phyloP scores from a whole-genome alignment of 2,113 vertebrate species.

The Athene noctua region DNA sequence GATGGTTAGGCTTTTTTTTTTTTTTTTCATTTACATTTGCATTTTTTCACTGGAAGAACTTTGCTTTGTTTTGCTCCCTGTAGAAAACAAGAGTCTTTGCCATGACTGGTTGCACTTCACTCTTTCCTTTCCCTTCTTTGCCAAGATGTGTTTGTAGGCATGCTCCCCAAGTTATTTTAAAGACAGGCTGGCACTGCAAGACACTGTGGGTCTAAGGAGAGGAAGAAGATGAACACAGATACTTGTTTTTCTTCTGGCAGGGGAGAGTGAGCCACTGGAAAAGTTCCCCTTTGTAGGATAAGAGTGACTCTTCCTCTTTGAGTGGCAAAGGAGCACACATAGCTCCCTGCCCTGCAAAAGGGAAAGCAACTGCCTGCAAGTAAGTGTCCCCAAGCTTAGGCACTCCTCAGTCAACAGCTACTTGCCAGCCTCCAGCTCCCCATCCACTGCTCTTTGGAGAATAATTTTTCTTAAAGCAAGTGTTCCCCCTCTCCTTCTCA shows the following conservation, averaged over 20 bases:
- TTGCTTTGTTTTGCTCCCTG: background rate
- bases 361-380: background rate
- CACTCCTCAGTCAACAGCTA: background rate
- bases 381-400: background rate
- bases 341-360: background rate
- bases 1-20: background rate
- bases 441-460: background rate
- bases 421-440: background rate
- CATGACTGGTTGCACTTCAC: background rate
- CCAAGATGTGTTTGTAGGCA: background rate
- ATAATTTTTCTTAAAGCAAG: background rate
- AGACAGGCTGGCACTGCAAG: background rate
- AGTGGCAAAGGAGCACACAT: background rate
- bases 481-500: background rate
- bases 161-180: background rate
- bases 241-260: background rate
- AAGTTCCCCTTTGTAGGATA: background rate
- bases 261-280: background rate
- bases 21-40: background rate
- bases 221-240: background rate
- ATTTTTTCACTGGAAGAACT: background rate
- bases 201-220: background rate
- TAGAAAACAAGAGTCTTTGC: background rate
- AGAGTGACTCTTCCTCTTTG: background rate
- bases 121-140: background rate